Evolutionary conservation across 1,140 invertebrate species (phyloP).

Genomic region (Drosophila bocqueti): DNA sequence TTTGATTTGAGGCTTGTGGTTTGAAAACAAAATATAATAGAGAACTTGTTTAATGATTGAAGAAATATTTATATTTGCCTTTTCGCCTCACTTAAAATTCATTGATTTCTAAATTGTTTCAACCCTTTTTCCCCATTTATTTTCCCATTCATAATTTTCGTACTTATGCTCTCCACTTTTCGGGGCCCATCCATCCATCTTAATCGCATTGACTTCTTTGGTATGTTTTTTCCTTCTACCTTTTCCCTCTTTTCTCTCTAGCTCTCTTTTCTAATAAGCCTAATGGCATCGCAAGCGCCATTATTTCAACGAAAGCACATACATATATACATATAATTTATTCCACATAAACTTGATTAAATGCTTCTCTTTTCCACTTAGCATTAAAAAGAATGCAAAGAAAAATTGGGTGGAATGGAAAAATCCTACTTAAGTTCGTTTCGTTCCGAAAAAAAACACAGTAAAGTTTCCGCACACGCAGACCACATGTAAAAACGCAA

Average conservation of each 20-base stretch:
- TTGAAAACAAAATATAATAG: background rate
- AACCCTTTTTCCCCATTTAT: constrained; percentile 14
- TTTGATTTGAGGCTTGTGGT: background rate
- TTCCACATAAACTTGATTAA: constrained; percentile 77
- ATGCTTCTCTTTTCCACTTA: constrained; percentile 51
- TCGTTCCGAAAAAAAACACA: constrained; percentile 17
- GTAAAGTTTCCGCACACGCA: constrained; percentile 45
- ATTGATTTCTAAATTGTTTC: constrained; percentile 13
- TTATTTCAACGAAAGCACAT: constrained; percentile 23
- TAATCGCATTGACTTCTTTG: constrained; percentile 44
- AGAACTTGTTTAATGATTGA: background rate
- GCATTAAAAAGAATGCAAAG: constrained; percentile 36
- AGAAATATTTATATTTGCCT: background rate
- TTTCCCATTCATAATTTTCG: constrained; percentile 16
- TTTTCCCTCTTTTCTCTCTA: background rate
- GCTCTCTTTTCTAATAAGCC: constrained; percentile 63
- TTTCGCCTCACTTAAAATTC: constrained; percentile 10
- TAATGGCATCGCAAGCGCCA: constrained; percentile 52
- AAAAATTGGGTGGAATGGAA: constrained; percentile 9
- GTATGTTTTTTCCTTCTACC: background rate
- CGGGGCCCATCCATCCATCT: constrained; percentile 33
- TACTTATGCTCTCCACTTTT: constrained; percentile 18
- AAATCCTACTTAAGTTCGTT: constrained; percentile 45
- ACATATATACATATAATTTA: constrained; percentile 45
- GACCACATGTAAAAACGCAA: constrained; percentile 53